phyloP scores from a whole-genome alignment of 2,888 invertebrate genomes.

The Megastigmus dorsalis region DNA sequence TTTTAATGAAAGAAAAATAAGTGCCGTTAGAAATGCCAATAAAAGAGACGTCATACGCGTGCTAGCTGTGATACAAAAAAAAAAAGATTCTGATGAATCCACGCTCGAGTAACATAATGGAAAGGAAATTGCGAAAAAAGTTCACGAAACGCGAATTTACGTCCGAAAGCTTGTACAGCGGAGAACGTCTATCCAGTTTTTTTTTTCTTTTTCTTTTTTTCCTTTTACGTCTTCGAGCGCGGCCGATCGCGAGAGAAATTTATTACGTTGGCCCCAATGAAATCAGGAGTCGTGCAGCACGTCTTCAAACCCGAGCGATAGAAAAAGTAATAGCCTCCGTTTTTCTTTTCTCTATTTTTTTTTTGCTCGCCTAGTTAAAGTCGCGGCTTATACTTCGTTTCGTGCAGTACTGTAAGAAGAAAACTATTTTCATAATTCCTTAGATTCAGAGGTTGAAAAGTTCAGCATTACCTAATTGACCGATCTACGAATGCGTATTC shows the following conservation, averaged over 20 bases:
- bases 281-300: conserved; percentile 19
- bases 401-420: too few relatives aligned
- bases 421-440: background rate
- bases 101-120: background rate
- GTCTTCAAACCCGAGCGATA: conserved; percentile 36
- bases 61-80: too few relatives aligned
- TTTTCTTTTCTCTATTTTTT: conserved; percentile 21
- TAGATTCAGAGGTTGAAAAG: too few relatives aligned
- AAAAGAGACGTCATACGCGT: too few relatives aligned
- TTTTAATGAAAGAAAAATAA: too few relatives aligned
- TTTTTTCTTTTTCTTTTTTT: too few relatives aligned
- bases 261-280: conserved; percentile 31
- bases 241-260: conserved; percentile 34
- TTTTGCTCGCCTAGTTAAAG: background rate
- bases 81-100: background rate
- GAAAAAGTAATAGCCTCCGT: conserved; percentile 38
- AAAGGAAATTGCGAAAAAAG: background rate
- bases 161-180: background rate
- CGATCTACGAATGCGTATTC: too few relatives aligned
- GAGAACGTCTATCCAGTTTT: conserved; percentile 3
- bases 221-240: conserved; percentile 9
- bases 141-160: background rate
- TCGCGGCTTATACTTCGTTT: background rate
- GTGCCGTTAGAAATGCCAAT: too few relatives aligned
- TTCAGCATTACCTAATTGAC: too few relatives aligned